A percentile compares a stretch with the other conserved stretches of the same genome.
Conservation (phyloP, 2,113 vertebrate genomes). For the Oenanthe oenanthe region DNA sequence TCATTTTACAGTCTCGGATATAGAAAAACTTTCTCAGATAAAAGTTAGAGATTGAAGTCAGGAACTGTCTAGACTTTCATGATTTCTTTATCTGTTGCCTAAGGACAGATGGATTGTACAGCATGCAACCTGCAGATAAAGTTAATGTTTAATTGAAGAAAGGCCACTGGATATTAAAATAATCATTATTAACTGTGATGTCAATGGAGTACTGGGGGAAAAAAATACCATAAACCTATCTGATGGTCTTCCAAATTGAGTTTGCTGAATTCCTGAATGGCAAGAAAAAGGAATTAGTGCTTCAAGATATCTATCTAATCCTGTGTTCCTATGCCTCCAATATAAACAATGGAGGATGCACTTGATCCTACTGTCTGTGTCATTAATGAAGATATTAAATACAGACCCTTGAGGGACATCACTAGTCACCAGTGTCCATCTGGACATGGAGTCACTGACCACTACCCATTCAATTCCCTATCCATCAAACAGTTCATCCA, state of each 20-base stretch:
- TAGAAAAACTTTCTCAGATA: not conserved
- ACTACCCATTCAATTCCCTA: not conserved
- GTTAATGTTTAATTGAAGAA: not conserved
- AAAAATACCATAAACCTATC: not conserved
- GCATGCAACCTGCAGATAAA: not conserved
- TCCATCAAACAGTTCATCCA: not conserved
- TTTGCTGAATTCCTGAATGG: not conserved
- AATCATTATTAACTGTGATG: not conserved
- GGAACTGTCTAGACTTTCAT: not conserved
- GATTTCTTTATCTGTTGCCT: not conserved
- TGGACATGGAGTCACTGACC: not conserved
- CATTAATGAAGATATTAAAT: not conserved
- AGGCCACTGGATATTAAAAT: not conserved
- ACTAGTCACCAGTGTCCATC: not conserved
- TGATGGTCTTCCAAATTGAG: not conserved
- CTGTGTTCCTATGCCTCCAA: not conserved
- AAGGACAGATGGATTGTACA: not conserved
- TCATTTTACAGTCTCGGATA: not conserved
- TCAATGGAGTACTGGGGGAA: not conserved
- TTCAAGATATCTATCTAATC: not conserved
- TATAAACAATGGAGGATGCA: not conserved
- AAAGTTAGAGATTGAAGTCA: not conserved
- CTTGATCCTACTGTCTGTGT: not conserved
- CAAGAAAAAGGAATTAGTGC: not conserved
- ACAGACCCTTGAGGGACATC: fast-evolving